Conservation (phyloP, 2,888 invertebrate genomes). For the Scaptomyza caliginosa region DNA sequence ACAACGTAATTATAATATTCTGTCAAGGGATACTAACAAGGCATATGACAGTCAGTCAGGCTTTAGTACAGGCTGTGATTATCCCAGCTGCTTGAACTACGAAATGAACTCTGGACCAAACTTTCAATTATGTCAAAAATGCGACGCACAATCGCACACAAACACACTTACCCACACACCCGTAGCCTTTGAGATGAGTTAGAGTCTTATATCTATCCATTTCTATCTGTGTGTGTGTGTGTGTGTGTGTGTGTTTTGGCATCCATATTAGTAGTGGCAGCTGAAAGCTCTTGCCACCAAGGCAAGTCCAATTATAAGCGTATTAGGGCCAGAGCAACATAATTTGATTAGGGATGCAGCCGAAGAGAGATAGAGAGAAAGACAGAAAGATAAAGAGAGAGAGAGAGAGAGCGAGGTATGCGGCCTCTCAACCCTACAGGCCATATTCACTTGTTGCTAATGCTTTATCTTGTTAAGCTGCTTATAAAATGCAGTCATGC, state of each 20-base stretch:
- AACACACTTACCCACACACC: background rate
- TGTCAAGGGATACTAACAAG: background rate
- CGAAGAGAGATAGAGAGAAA: background rate
- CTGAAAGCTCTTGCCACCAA: constrained; percentile 38
- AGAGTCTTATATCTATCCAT: constrained; percentile 40
- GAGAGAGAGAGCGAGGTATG: background rate
- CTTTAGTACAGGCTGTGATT: background rate
- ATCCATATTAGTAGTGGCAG: background rate
- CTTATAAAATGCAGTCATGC: constrained; percentile 69
- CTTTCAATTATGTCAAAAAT: constrained; percentile 58
- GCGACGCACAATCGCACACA: constrained; percentile 5
- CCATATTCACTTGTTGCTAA: constrained; percentile 22
- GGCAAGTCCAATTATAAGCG: constrained; percentile 73
- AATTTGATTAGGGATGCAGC: constrained; percentile 60
- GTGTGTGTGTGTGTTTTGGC: constrained; percentile 3
- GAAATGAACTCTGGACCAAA: constrained; percentile 31
- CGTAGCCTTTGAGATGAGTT: background rate
- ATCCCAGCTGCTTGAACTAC: constrained; percentile 5
- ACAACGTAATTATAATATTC: background rate
- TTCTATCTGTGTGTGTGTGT: constrained; percentile 2
- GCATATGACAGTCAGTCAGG: constrained; percentile 2
- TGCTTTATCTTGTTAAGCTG: constrained; percentile 54
- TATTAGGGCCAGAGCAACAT: constrained; percentile 63
- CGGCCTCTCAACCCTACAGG: constrained; percentile 2
- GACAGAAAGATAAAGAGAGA: background rate